These are phyloP conservation scores for Drosophila orena DNA, from an alignment of 1,140 invertebrate species.

Conservation along the genomic window DNA sequence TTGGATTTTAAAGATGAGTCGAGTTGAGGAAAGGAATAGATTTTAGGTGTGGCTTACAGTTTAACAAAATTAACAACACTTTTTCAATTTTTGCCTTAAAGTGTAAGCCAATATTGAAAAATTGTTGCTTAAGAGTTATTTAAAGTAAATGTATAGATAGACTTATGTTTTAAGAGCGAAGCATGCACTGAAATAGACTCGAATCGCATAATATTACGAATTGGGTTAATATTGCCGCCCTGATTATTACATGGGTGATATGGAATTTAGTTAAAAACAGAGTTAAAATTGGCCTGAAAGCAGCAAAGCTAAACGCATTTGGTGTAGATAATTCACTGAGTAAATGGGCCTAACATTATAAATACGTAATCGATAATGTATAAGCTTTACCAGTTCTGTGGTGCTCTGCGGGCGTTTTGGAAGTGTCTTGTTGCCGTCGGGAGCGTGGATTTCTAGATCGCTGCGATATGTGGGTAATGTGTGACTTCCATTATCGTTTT, in stretches of 20 bases:
- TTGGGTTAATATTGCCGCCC: constrained; percentile 18
- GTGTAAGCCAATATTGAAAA: constrained; percentile 11
- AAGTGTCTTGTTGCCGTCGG: constrained; percentile 83
- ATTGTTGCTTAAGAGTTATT: constrained; percentile 24
- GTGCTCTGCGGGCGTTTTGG: constrained; percentile 83
- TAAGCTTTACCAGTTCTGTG: constrained; percentile 83
- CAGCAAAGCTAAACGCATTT: constrained; percentile 62
- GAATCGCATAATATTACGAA: constrained; percentile 16
- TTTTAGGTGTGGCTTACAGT: constrained; percentile 72
- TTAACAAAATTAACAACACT: constrained; percentile 24
- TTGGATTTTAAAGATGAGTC: constrained; percentile 60
- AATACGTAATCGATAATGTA: not conserved
- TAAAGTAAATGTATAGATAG: constrained; percentile 11
- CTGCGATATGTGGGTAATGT: constrained; percentile 86
- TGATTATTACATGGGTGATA: constrained; percentile 7
- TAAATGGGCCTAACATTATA: constrained; percentile 44
- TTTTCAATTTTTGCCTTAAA: not conserved
- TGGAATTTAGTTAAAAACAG: constrained; percentile 28
- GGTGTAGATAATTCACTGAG: constrained; percentile 23
- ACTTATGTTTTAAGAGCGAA: constrained; percentile 41
- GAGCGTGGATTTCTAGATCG: constrained; percentile 87
- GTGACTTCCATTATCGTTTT: constrained; percentile 74
- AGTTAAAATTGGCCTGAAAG: constrained; percentile 62
- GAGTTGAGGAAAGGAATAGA: constrained; percentile 76
- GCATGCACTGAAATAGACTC: constrained; percentile 52